Conservation (phyloP, 2,113 vertebrate species). For the Pachycephala philippinensis region DNA sequence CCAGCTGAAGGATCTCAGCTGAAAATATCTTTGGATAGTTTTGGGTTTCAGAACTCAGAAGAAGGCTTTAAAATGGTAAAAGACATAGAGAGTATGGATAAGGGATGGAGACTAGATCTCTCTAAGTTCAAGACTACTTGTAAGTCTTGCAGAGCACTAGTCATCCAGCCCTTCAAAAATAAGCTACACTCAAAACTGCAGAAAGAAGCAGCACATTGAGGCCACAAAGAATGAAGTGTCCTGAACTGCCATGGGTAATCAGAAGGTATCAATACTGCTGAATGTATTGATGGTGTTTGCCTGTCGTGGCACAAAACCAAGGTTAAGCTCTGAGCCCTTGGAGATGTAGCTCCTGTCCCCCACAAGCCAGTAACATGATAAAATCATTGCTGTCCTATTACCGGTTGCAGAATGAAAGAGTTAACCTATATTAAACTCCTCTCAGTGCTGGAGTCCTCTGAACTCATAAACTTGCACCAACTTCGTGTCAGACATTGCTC, state of each 20-base stretch:
- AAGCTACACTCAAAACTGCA: neutral
- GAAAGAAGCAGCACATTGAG: neutral
- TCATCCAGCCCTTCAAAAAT: neutral
- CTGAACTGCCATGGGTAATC: neutral
- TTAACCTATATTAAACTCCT: neutral
- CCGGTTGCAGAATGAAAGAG: neutral
- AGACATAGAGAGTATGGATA: neutral
- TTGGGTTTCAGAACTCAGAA: neutral
- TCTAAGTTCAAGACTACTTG: neutral
- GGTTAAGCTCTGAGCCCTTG: neutral
- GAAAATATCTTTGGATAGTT: neutral
- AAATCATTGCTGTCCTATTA: neutral
- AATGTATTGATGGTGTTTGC: neutral
- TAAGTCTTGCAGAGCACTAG: neutral
- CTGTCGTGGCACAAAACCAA: neutral
- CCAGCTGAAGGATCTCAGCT: neutral
- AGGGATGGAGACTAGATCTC: neutral
- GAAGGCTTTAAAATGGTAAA: neutral
- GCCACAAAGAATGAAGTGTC: neutral
- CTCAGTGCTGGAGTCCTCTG: neutral
- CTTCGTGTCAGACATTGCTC: neutral
- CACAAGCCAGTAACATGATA: neutral
- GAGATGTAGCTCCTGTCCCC: neutral
- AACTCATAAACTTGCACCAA: neutral
- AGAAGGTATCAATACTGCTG: neutral